Evolutionary conservation across 2,888 invertebrate genomes (phyloP).

Genomic region (Eucera pruinosa): DNA sequence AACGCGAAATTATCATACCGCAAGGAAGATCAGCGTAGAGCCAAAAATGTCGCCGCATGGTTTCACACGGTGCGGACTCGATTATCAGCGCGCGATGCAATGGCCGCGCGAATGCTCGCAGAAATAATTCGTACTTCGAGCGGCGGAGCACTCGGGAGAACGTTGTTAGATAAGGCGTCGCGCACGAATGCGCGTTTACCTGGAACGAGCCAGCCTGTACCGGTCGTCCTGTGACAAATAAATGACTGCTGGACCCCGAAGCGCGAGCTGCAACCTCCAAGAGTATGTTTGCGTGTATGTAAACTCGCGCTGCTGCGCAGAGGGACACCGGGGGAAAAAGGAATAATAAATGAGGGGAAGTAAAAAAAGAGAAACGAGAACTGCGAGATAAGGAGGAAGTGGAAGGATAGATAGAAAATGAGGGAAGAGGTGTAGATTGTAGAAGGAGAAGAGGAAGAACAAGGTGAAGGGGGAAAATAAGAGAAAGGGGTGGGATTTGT

Average conservation of each 20-base stretch:
- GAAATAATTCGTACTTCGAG: slow-evolving; percentile 54
- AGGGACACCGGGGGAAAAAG: slow-evolving; percentile 11
- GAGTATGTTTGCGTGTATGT: slow-evolving; percentile 59
- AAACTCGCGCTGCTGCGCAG: slow-evolving; percentile 37
- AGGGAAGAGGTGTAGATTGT: slow-evolving; percentile 17
- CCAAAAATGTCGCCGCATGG: background rate
- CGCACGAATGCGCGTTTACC: slow-evolving; percentile 57
- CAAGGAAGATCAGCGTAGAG: slow-evolving; percentile 1
- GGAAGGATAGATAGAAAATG: slow-evolving; percentile 19
- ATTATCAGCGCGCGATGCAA: slow-evolving; percentile 23
- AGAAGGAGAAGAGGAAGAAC: background rate
- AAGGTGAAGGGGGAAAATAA: no score
- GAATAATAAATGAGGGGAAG: slow-evolving; percentile 13
- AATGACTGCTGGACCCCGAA: slow-evolving; percentile 51
- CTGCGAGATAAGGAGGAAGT: slow-evolving; percentile 34
- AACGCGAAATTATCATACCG: slow-evolving; percentile 12
- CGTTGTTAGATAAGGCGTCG: slow-evolving; percentile 57
- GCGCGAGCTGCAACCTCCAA: slow-evolving; percentile 50
- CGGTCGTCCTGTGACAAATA: slow-evolving; percentile 58
- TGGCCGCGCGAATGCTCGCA: slow-evolving; percentile 31
- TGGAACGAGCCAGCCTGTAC: slow-evolving; percentile 46
- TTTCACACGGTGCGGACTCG: slow-evolving; percentile 18
- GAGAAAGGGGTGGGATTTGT: slow-evolving; percentile 18
- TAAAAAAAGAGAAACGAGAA: slow-evolving; percentile 39
- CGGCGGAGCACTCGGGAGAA: slow-evolving; percentile 25